Evolutionary conservation across 2,113 vertebrate genomes (phyloP), one percentile per base, ranked within the genome.

Genomic region (Astur gentilis): DNA sequence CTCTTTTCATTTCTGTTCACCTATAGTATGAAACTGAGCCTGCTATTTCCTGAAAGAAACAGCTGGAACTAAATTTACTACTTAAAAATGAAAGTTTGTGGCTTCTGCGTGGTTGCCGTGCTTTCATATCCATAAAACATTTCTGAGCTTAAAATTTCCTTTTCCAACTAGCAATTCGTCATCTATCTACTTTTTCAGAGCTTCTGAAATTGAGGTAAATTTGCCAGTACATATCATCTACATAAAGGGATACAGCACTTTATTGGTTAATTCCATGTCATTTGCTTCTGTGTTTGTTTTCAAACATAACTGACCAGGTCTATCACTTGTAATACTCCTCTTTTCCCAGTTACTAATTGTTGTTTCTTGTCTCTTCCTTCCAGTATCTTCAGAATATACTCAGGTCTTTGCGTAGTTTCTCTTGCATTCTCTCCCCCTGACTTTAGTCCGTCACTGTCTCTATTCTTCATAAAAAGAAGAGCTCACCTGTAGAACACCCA

Each of bases 1-100:
- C 18, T 45, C 60, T 65, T 71, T 73, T 57, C 42, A 12, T 65
- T 61, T 58, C 42, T 69, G 31, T 29, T 80, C 64, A 58, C 60
- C 55, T 83, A 3, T 38, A 38, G 16, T 34, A 42, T 49, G 44
- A 86, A 84, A 78, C 45, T 1, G 5, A n/a, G 8, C 34, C 38
- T 83, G 4, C 14, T 21, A 1, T 64, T 89, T 79, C 81, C 87
- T 93, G 60, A 87, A 69, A 83, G 76, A 79, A 93, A 57, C 89
- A 85, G 78, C 54, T 91, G 84, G 55, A 83, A 73, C 84, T 45
- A 47, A 70, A 79, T 87, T 89, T 83, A 86, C 50, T 77, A 5
- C 70, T 94, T 82, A n/a, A 62, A 82, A 94, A 76, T 70, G n/a
- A 62, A 96, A 89, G 82, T 62, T 77, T 44, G 34, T 90, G 81